Percentiles rank a stretch among this genome's conserved stretches.
Conservation (phyloP, 2,797 vertebrate genomes). For the Ficedula albicollis region DNA sequence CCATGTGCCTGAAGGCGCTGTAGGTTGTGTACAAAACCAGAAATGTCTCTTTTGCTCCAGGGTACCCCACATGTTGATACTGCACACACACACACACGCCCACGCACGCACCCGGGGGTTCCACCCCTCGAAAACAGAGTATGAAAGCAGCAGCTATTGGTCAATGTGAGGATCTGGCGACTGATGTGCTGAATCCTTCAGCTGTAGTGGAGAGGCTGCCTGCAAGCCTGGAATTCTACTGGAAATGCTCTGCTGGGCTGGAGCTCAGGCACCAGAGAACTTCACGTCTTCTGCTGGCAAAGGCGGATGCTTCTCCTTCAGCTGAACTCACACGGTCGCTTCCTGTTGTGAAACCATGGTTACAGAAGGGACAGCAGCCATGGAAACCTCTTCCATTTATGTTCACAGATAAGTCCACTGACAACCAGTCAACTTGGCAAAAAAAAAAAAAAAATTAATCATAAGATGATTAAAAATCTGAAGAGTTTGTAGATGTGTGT, state of each 20-base stretch:
- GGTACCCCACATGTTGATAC: slow-evolving; percentile 58
- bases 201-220: slow-evolving; percentile 64
- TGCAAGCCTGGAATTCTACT: slow-evolving; percentile 77
- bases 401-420: slow-evolving; percentile 71
- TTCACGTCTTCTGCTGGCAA: neutral
- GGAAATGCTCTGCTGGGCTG: slow-evolving; percentile 33
- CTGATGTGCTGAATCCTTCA: slow-evolving; percentile 83
- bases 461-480: slow-evolving; percentile 70
- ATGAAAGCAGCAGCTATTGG: slow-evolving; percentile 95
- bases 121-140: slow-evolving; percentile 78
- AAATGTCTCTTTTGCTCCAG: slow-evolving; percentile 64
- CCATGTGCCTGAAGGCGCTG: neutral
- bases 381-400: slow-evolving; percentile 47
- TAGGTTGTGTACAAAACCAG: slow-evolving; percentile 81
- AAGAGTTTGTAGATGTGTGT: slow-evolving; percentile 58
- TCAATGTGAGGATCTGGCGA: slow-evolving; percentile 89
- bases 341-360: slow-evolving; percentile 74
- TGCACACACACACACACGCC: neutral
- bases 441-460: slow-evolving; percentile 62
- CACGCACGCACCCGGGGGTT: neutral
- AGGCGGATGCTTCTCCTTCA: slow-evolving; percentile 33
- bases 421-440: slow-evolving; percentile 49
- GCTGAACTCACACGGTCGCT: slow-evolving; percentile 73
- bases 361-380: slow-evolving; percentile 50
- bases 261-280: slow-evolving; percentile 43